A percentile compares a stretch with the other conserved stretches of the same genome.
Conservation (phyloP, 35 echinoderm and acorn worm genomes). For the Lytechinus variegatus region DNA sequence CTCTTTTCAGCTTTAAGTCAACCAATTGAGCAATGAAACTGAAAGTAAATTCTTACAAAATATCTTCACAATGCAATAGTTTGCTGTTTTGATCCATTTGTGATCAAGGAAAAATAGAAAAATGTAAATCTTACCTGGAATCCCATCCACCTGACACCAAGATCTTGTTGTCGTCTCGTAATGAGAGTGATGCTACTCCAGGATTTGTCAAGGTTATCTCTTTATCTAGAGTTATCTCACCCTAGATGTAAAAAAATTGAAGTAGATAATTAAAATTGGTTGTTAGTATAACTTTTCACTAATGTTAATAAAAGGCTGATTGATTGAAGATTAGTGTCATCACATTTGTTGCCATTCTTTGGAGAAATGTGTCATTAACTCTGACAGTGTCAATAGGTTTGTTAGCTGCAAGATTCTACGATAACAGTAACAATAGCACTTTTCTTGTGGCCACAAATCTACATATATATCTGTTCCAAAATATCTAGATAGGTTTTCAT, state of each 20-base stretch:
- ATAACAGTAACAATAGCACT: no score
- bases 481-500: no score
- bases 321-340: no score
- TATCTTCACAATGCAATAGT: no score
- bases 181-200: conserved; percentile 71
- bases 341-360: no score
- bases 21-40: background rate
- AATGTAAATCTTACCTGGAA: conserved; percentile 55
- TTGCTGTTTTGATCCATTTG: no score
- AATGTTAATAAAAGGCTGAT: no score
- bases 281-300: background rate
- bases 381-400: no score
- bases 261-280: background rate
- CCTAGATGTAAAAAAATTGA: conserved; percentile 12
- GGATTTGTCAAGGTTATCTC: conserved; percentile 68
- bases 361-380: no score
- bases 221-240: background rate
- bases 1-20: background rate
- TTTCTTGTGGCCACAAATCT: no score
- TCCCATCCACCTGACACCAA: conserved; percentile 84
- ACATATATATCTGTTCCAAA: no score
- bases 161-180: conserved; percentile 75
- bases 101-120: background rate
- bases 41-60: background rate
- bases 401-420: no score